These are phyloP conservation scores for Buteo buteo DNA, from an alignment of 2,113 vertebrate species.

Conservation along the genomic window DNA sequence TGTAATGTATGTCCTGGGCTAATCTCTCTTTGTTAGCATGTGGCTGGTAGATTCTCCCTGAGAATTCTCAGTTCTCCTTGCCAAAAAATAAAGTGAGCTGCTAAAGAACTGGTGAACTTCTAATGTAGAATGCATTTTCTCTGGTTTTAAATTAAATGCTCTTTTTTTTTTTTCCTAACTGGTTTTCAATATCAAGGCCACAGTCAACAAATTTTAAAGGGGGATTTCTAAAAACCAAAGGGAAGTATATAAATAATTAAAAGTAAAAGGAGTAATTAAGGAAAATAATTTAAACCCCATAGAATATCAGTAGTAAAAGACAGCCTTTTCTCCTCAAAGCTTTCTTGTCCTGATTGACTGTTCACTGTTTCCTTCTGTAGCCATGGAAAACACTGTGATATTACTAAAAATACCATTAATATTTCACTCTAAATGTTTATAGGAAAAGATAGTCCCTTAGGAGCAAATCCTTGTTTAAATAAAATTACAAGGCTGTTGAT, in stretches of 20 bases:
- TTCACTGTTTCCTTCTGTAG: not conserved
- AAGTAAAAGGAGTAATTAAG: not conserved
- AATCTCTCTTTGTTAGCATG: not conserved
- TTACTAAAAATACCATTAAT: conserved; percentile 12
- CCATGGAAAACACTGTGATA: not conserved
- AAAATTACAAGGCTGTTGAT: not conserved
- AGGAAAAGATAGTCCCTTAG: not conserved
- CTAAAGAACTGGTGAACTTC: not conserved
- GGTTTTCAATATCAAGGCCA: not conserved
- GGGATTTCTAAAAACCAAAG: not conserved
- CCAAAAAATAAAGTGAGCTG: not conserved
- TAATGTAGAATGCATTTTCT: not conserved
- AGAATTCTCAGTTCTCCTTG: not conserved
- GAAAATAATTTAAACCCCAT: not conserved
- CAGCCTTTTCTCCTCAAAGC: not conserved
- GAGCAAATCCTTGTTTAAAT: not conserved
- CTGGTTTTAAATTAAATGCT: not conserved
- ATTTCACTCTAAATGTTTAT: not conserved
- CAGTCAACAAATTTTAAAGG: not conserved
- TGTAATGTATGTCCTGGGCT: not conserved
- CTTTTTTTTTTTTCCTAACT: not conserved
- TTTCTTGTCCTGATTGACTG: not conserved
- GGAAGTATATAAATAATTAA: not conserved
- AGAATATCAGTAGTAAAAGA: not conserved
- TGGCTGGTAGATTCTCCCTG: not conserved